These are phyloP conservation scores for Chelonoidis abingdonii DNA, from an alignment of 2,113 vertebrate genomes.

Conservation along the genomic window DNA sequence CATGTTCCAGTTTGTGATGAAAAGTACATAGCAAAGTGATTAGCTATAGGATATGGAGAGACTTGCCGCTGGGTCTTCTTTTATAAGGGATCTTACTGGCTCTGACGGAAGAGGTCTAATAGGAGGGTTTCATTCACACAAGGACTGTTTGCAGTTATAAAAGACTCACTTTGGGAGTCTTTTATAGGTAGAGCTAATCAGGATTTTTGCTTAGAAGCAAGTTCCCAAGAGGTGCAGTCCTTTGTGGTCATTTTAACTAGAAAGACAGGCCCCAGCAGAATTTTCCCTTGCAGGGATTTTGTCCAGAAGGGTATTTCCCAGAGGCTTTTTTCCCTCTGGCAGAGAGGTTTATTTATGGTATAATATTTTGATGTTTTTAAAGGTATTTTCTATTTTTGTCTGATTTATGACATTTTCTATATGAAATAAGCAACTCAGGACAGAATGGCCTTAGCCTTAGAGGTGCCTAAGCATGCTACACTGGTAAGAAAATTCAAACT, in stretches of 20 bases:
- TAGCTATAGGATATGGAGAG: neutral
- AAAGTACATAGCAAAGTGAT: neutral
- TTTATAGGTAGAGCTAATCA: neutral
- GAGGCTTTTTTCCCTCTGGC: slow-evolving; percentile 3
- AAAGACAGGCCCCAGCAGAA: neutral
- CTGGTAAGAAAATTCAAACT: neutral
- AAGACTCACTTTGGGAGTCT: neutral
- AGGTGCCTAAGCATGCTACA: neutral
- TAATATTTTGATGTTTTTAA: slow-evolving; percentile 40
- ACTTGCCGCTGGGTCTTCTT: neutral
- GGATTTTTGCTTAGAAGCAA: slow-evolving; percentile 3
- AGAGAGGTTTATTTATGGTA: neutral
- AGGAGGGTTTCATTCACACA: neutral
- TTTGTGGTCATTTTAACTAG: slow-evolving; percentile 20
- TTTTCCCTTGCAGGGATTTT: neutral
- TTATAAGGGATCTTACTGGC: neutral
- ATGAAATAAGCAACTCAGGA: slow-evolving; percentile 1
- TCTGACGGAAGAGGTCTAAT: neutral
- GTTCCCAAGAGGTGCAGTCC: slow-evolving; percentile 9
- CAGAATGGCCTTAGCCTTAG: slow-evolving; percentile 13
- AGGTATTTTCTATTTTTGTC: slow-evolving; percentile 27
- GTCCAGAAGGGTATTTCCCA: neutral
- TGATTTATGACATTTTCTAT: neutral
- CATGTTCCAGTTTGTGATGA: neutral
- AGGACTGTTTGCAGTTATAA: neutral